Conservation (phyloP, 2,888 invertebrate species). For the Herminia tarsipennalis region DNA sequence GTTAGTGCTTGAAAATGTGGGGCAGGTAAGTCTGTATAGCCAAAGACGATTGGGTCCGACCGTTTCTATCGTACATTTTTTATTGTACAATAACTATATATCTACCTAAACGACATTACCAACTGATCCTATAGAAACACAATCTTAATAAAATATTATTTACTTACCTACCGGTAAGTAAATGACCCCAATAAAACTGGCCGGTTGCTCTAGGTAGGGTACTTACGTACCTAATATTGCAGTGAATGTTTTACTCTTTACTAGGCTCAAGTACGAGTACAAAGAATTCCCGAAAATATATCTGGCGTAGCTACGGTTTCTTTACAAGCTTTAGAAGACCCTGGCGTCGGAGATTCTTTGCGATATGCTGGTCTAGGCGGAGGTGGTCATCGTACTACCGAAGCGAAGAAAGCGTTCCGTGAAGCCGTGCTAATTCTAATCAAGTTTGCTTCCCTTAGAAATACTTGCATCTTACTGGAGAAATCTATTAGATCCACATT, state of each 20-base stretch:
- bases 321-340: conserved; percentile 69
- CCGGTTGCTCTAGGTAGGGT: no score
- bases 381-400: conserved; percentile 75
- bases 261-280: conserved; percentile 77
- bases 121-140: no score
- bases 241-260: no score
- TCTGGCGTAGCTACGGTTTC: conserved; percentile 73
- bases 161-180: no score
- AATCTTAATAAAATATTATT: no score
- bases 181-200: no score
- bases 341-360: conserved; percentile 60
- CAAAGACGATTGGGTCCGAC: no score
- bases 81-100: no score
- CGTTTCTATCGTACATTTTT: no score
- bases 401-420: conserved; percentile 75
- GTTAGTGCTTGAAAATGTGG: conserved; percentile 76
- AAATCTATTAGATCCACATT: conserved; percentile 69
- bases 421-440: conserved; percentile 73
- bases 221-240: no score
- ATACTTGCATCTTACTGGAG: conserved; percentile 70
- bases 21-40: conserved; percentile 57
- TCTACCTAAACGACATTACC: no score
- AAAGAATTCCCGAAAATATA: conserved; percentile 71
- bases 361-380: conserved; percentile 74
- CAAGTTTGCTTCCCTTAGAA: conserved; percentile 80